Evolutionary conservation across 2,113 vertebrate genomes (phyloP), one percentile per base, ranked within the genome.

Genomic region (Psittacula cyanocephala): DNA sequence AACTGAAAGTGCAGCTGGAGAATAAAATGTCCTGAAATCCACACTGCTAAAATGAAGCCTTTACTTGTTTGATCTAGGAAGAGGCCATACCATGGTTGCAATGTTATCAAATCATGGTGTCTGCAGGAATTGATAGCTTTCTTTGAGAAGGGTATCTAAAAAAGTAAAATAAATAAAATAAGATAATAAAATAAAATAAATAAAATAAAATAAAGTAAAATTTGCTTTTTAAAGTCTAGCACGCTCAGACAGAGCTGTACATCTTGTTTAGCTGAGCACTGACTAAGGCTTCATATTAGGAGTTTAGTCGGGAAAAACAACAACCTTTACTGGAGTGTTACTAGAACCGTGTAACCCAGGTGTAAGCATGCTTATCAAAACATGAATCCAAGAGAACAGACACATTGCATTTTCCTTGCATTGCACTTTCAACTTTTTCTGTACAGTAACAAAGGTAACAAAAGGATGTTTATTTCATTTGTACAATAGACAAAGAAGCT

Each of bases 381-480:
- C 25, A 83, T 43, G 24, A 81, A 76, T 9, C 35, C 43, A 53
- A 71, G 64, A 89, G 89, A 79, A 7, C 37, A 91, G 59, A 78
- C 19, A 55, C 33, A 88, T 82, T 46, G 39, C 39, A 81, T 76
- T 88, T 94, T 53, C 8, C 10, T 89, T 84, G 81, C 23, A 28
- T 24, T 49, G 18, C 4, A 49, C 47, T 91, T 92, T 88, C 43
- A 81, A 41, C 5, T 16, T 59, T 59, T 59, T 35, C 33, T 59
- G 3, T 55, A 33, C 37, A 78, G 65, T 43, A 83, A 24, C 43
- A 84, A 82, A 93, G 37, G 14, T 67, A 82, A 95, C 63, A 91
- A 39, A 94, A 91, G 23, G 14, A 81, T 78, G 53, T 50, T 93
- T 94, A 47, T 91, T 92, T 96, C 78, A 88, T 88, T 55, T 93